phyloP scores from a whole-genome alignment of 37 sponge, comb jelly and placozoan genomes.

The Axinella damicornis region DNA sequence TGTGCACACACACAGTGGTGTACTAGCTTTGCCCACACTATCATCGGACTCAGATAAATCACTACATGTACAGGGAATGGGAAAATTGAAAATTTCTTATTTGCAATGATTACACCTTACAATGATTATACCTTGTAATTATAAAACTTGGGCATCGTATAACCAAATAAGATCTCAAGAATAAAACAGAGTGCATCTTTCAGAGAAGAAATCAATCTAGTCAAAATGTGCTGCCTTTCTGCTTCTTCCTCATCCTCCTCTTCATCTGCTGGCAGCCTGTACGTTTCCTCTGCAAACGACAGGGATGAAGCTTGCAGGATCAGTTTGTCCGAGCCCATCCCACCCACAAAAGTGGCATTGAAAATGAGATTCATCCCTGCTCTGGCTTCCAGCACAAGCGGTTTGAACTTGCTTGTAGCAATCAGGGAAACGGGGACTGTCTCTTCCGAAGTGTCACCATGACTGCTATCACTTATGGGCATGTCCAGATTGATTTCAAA shows the following conservation, averaged over 20 bases:
- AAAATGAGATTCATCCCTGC: background rate
- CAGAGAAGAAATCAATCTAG: background rate
- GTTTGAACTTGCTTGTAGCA: constrained; percentile 5
- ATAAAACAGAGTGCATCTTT: constrained; percentile 14
- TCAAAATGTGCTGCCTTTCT: background rate
- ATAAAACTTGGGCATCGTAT: constrained; percentile 22
- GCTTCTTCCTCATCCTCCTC: constrained; percentile 8
- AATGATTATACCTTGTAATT: too few species aligned
- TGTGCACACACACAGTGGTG: too few species aligned
- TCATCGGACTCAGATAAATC: too few species aligned
- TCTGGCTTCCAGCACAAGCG: constrained; percentile 10
- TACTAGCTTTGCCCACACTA: too few species aligned
- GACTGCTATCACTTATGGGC: background rate
- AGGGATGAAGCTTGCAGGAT: constrained; percentile 12
- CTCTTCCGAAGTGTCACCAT: too few species aligned
- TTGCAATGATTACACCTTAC: too few species aligned
- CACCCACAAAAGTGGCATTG: constrained; percentile 63
- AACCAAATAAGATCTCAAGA: constrained; percentile 43
- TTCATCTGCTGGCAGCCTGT: background rate
- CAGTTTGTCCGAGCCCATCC: constrained; percentile 44
- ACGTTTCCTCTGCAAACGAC: background rate
- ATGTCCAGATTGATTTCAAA: constrained; percentile 34
- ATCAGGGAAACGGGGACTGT: background rate
- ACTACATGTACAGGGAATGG: too few species aligned
- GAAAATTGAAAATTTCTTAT: too few species aligned